A percentile compares a stretch with the other conserved stretches of the same genome.
These are phyloP conservation scores for Drosophila paracracens DNA, from an alignment of 2,888 invertebrate species.

Conservation along the genomic window DNA sequence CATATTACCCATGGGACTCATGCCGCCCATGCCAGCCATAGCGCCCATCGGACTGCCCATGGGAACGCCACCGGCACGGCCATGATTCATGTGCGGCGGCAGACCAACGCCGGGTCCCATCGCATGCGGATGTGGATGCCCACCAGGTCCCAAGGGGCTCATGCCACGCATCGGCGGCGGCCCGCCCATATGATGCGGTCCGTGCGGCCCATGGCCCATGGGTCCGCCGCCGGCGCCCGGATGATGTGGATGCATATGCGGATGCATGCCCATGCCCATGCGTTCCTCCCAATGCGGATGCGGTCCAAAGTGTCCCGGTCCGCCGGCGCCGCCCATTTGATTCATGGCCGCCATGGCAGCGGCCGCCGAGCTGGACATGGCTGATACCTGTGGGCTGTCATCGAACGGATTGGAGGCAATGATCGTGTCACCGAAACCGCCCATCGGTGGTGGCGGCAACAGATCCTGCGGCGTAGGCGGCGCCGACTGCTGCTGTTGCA, in stretches of 20 bases:
- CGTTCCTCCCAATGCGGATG: slow-evolving; percentile 86
- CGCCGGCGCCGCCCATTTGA: slow-evolving; percentile 86
- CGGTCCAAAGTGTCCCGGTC: slow-evolving; percentile 79
- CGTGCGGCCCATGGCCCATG: slow-evolving; percentile 84
- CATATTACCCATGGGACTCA: slow-evolving; percentile 86
- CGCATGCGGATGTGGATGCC: slow-evolving; percentile 77
- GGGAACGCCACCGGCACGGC: slow-evolving; percentile 81
- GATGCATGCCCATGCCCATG: slow-evolving; percentile 86
- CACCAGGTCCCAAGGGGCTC: slow-evolving; percentile 81
- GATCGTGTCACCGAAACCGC: slow-evolving; percentile 96
- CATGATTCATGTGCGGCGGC: slow-evolving; percentile 84
- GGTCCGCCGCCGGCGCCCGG: slow-evolving; percentile 87
- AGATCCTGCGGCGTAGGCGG: slow-evolving; percentile 92
- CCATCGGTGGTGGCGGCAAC: slow-evolving; percentile 91
- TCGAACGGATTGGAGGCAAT: slow-evolving; percentile 98
- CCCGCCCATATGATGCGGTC: slow-evolving; percentile 87
- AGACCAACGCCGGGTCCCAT: slow-evolving; percentile 82
- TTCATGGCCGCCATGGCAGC: slow-evolving; percentile 88
- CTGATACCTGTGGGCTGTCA: slow-evolving; percentile 90
- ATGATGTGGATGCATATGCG: slow-evolving; percentile 90
- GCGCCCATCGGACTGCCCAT: slow-evolving; percentile 87
- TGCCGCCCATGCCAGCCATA: slow-evolving; percentile 86
- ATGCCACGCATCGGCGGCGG: slow-evolving; percentile 85
- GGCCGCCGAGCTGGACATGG: slow-evolving; percentile 84
- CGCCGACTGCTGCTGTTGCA: slow-evolving; percentile 89